A percentile compares a stretch with the other conserved stretches of the same genome.
These are phyloP conservation scores for Mormyrus iriodes DNA, from an alignment of 2,113 vertebrate species.

Conservation along the genomic window DNA sequence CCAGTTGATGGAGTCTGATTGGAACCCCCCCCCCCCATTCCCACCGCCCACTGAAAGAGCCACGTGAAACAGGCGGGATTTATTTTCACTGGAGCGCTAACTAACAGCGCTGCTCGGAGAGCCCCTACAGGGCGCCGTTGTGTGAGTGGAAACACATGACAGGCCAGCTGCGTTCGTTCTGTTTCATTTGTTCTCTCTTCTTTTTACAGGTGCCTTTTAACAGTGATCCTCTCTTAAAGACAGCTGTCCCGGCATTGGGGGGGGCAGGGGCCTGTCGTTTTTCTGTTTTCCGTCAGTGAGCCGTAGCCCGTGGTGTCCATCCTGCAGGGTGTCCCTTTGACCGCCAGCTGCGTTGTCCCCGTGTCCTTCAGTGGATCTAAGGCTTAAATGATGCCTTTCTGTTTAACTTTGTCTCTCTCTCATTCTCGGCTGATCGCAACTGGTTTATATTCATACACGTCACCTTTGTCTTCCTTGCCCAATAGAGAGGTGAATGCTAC, in stretches of 20 bases:
- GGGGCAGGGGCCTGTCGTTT: conserved; percentile 41
- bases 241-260: conserved; percentile 42
- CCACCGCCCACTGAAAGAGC: background rate
- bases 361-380: background rate
- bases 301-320: background rate
- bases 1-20: conserved; percentile 32
- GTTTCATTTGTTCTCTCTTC: background rate
- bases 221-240: conserved; percentile 53
- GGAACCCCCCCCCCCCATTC: background rate
- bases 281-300: conserved; percentile 12
- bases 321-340: background rate
- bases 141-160: conserved; percentile 59
- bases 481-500: background rate
- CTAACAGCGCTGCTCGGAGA: conserved; percentile 38
- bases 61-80: conserved; percentile 7
- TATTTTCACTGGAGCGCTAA: conserved; percentile 50
- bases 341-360: background rate
- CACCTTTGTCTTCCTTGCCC: background rate
- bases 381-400: background rate
- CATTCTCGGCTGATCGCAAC: background rate
- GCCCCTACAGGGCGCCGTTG: conserved; percentile 25
- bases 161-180: conserved; percentile 44
- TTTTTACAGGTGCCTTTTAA: conserved; percentile 51
- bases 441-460: background rate
- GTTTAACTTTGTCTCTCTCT: background rate